Evolutionary conservation across 2,113 vertebrate genomes (phyloP).

Genomic region (Suncus etruscus): DNA sequence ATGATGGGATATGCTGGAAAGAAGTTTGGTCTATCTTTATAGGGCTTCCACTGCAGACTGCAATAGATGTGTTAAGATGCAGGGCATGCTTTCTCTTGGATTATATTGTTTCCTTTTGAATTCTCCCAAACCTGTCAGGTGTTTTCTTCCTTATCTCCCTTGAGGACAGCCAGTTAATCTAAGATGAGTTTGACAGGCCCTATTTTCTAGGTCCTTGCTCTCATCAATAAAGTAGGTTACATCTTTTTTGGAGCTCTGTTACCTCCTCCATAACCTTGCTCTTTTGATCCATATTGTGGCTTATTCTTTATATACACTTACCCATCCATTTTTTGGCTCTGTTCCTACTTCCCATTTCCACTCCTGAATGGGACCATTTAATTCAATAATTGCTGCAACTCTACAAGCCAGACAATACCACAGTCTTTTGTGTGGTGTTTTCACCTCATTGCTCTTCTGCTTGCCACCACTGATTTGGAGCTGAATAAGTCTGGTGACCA

Average conservation of each 20-base stretch:
- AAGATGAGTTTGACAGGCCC: conserved; percentile 72
- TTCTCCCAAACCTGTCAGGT: conserved; percentile 60
- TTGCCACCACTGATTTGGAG: not conserved
- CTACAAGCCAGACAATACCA: conserved; percentile 8
- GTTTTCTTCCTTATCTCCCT: conserved; percentile 66
- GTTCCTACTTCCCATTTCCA: conserved; percentile 53
- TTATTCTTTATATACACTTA: conserved; percentile 11
- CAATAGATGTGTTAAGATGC: not conserved
- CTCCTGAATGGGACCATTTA: conserved; percentile 63
- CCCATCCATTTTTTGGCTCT: conserved; percentile 26
- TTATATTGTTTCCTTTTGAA: conserved; percentile 63
- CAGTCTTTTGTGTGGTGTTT: conserved; percentile 29
- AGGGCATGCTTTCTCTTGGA: not conserved
- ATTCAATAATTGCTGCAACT: conserved; percentile 57
- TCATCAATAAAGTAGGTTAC: conserved; percentile 78
- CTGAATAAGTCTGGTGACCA: not conserved
- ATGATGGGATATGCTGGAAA: not conserved
- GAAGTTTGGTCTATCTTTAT: not conserved
- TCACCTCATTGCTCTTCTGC: conserved; percentile 33
- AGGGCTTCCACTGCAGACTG: not conserved
- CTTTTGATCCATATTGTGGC: conserved; percentile 73
- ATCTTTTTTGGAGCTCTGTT: conserved; percentile 79
- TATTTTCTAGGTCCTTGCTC: conserved; percentile 80
- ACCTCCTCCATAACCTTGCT: conserved; percentile 62
- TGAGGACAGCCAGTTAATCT: conserved; percentile 71